Base-by-base conservation (phyloP, 2,797 vertebrate genomes). In the Chelon auratus region DNA sequence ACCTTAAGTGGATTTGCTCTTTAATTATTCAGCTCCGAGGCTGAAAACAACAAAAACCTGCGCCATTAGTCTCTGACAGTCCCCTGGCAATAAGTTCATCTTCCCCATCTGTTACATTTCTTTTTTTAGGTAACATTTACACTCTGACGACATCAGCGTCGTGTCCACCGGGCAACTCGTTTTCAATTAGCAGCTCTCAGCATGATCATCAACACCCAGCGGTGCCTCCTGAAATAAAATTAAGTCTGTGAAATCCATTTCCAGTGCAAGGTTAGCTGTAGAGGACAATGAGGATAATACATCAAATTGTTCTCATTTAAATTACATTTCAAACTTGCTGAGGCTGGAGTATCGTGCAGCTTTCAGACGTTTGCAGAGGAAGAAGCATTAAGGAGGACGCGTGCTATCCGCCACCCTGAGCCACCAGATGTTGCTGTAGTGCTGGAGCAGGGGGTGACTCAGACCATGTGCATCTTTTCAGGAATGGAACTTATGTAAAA, bases 101-200 rank as follows among this genome's bases (percentile, higher is more conserved):
- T 45, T 51, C 53, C 72, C 68, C 56, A 55, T 77, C 66, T 68
- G 66, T 69, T 58, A 54, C 5, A 7, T 62, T 20, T 45, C 1
- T 61, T 60, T 70, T 59, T 68, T 68, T 59, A 64, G 58, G 24
- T 20, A 74, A 50, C 62, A 56, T 78, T 78, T 55, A 70, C 60
- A 36, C 54, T 61, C 17, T 30, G 54, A 33, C 40, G 47, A 64
- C 47, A 22, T 79, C 42, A 7, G 54, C 33, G 74, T 58, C 65
- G 43, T 4, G 40, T 72, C 68, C 68, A 77, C 48, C 18, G 55
- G 72, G 83, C 50, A 59, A 68, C 74, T 74, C 50, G 66, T 87
- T 90, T 90, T 88, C 88, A 89, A 91, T 91, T 91, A 90, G 82
- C 85, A 68, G 64, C 81, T 86, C 77, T 50, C 80, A 81, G 75